These are phyloP conservation scores for Therioaphis trifolii DNA, from an alignment of 2,888 invertebrate genomes.

Conservation along the genomic window DNA sequence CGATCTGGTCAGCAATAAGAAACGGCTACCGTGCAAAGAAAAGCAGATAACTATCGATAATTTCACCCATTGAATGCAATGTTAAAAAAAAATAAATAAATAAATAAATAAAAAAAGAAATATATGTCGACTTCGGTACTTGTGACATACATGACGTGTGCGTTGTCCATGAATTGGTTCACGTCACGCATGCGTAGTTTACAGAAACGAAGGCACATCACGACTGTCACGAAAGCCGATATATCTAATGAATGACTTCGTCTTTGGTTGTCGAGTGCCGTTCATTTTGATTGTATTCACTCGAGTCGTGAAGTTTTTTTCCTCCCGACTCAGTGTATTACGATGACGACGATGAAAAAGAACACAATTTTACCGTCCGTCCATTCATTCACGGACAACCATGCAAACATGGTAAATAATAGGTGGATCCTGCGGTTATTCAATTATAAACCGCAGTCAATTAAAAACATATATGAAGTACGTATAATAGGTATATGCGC, in stretches of 20 bases:
- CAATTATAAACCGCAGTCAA: too few relatives aligned
- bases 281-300: constrained; percentile 44
- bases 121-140: constrained; percentile 9
- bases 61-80: constrained; percentile 49
- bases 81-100: not conserved
- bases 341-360: constrained; percentile 21
- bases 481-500: too few relatives aligned
- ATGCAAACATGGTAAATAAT: not conserved
- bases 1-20: not conserved
- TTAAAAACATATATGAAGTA: too few relatives aligned
- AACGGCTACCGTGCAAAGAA: constrained; percentile 28
- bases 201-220: constrained; percentile 38
- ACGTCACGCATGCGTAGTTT: constrained; percentile 29
- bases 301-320: constrained; percentile 8
- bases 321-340: not conserved
- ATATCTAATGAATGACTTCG: constrained; percentile 48
- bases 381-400: not conserved
- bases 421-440: too few relatives aligned
- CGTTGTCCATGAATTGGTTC: constrained; percentile 41
- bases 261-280: constrained; percentile 36
- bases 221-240: constrained; percentile 49
- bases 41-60: constrained; percentile 41
- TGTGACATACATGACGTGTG: constrained; percentile 34
- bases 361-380: not conserved
- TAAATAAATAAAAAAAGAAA: not conserved